A percentile compares a stretch with the other conserved stretches of the same genome.
Evolutionary conservation across 1,140 invertebrate genomes (phyloP).

Genomic region (Scaptodrosophila lebanonensis): DNA sequence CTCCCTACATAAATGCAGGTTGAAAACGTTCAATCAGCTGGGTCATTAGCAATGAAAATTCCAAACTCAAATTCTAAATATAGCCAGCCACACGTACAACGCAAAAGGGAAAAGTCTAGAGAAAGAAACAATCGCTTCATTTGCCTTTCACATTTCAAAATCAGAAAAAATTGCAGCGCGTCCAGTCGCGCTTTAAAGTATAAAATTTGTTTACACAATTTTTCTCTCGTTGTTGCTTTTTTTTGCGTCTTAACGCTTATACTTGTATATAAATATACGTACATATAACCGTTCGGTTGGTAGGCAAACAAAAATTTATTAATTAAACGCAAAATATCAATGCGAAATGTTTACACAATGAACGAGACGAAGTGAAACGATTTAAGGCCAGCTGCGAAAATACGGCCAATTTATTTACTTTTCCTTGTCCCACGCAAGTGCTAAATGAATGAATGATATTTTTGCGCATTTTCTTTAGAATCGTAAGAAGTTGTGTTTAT

Average conservation of each 20-base stretch:
- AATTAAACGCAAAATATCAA: constrained; percentile 45
- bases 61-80: too few relatives aligned
- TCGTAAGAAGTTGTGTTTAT: too few relatives aligned
- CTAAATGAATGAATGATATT: too few relatives aligned
- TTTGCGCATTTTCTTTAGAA: too few relatives aligned
- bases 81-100: too few relatives aligned
- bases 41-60: too few relatives aligned
- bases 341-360: constrained; percentile 52
- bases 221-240: constrained; percentile 13
- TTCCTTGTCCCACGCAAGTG: too few relatives aligned
- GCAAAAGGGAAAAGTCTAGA: constrained; percentile 21
- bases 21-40: too few relatives aligned
- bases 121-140: constrained; percentile 13
- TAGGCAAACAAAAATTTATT: constrained; percentile 44
- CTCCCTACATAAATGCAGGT: too few relatives aligned
- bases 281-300: constrained; percentile 33
- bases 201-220: constrained; percentile 37
- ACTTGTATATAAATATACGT: constrained; percentile 25
- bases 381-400: constrained; percentile 56
- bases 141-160: constrained; percentile 53
- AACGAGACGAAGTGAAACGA: constrained; percentile 9
- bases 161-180: constrained; percentile 11
- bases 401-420: too few relatives aligned
- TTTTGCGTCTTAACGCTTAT: constrained; percentile 44
- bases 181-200: constrained; percentile 18